Base-by-base conservation (phyloP, 2,797 vertebrate genomes). In the Ptychadena robeensis region DNA sequence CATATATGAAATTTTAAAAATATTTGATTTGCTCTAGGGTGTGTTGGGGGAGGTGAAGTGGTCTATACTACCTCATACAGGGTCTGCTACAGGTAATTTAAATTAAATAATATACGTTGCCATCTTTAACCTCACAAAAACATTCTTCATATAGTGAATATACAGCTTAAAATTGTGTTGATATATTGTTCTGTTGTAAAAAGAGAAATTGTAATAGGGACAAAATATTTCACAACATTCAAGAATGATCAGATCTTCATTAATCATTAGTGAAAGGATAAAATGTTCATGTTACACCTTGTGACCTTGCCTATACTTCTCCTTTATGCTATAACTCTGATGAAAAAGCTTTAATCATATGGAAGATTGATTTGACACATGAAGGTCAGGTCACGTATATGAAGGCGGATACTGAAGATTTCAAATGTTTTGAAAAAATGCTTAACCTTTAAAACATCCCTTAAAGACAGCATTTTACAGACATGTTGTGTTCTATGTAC, bases 331-430 rank as follows among this genome's bases (percentile, higher is more conserved):
- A 31, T 28, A 65, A 64, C n/a, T 40, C 34, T 40, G 38, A 75
- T 64, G 27, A 27, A 75, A 75, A 75, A 30, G 35, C 34, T 66
- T 67, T 67, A 67, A 53, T 77, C 75, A 66, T 66, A 34, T 4
- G 4, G 63, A 53, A 67, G 38, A 53, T 48, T 77, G 63, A 77
- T 77, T 34, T 77, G 63, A 67, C 75, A 35, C 31, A 67, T 77
- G 63, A 67, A 77, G 75, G 75, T 77, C 61, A 66, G 73, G 73
- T 77, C 61, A 66, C 59, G 73, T 65, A 35, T 30, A 44, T 65
- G 30, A 65, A 38, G 28, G 57, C 35, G 44, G 22, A 65, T 48
- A 18, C 18, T 9, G 44, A 28, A 76, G 25, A 53, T 48, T 63
- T 18, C 44, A 27, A 11, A 28, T 67, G 30, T 38, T 66, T 34